Conservation (phyloP, 2,113 vertebrate species). For the Dermatemys mawii region DNA sequence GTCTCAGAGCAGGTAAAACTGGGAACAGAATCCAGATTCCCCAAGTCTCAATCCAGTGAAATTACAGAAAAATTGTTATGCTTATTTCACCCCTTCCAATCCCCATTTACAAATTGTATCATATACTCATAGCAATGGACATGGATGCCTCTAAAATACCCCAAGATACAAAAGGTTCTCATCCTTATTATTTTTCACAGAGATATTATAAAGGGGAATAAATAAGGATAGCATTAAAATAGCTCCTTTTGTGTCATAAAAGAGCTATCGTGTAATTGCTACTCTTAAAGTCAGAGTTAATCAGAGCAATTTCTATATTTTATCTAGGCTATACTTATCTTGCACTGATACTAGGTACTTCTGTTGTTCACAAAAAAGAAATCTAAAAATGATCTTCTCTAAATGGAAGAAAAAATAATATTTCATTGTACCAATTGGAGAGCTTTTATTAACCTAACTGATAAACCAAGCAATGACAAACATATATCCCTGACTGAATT, state of each 20-base stretch:
- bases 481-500: background rate
- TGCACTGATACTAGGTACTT: background rate
- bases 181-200: background rate
- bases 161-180: background rate
- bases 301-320: background rate
- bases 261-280: background rate
- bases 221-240: background rate
- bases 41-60: background rate
- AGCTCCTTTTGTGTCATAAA: background rate
- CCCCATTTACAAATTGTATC: background rate
- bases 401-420: constrained; percentile 18
- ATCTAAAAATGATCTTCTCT: background rate
- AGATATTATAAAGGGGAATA: background rate
- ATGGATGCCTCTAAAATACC: background rate
- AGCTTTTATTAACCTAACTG: constrained; percentile 9
- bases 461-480: constrained; percentile 38
- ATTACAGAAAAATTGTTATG: background rate
- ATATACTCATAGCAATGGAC: background rate
- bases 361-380: background rate
- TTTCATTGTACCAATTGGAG: constrained; percentile 28
- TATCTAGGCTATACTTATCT: background rate
- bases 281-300: background rate
- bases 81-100: too few species aligned
- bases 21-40: background rate
- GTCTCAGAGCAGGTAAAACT: background rate